phyloP scores from a whole-genome alignment of 2,797 vertebrate genomes.

The Liparis tanakae region DNA sequence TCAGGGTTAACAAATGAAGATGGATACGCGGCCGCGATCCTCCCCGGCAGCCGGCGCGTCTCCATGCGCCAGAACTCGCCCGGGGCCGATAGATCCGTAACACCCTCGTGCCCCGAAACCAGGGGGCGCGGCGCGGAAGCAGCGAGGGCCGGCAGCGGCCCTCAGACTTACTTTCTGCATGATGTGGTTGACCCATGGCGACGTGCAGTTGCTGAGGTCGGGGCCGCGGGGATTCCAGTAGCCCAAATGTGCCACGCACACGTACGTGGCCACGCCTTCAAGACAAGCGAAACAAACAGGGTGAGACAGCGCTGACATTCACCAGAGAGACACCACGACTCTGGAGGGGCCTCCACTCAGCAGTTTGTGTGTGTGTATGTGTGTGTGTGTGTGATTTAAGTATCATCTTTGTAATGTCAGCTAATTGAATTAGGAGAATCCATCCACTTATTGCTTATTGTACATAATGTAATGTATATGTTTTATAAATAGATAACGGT shows the following conservation, averaged over 20 bases:
- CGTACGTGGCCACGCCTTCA: conserved; percentile 93
- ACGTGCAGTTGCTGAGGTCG: conserved; percentile 98
- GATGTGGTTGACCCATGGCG: conserved; percentile 98
- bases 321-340: conserved; percentile 42
- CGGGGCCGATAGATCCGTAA: conserved; percentile 54
- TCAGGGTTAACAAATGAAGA: conserved; percentile 58
- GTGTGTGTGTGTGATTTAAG: conserved; percentile 6
- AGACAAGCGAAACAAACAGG: conserved; percentile 63
- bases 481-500: too few species aligned
- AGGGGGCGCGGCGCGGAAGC: conserved; percentile 27
- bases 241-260: conserved; percentile 89
- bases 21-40: conserved; percentile 57
- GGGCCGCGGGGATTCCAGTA: conserved; percentile 95
- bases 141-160: conserved; percentile 30
- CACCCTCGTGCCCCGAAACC: conserved; percentile 31
- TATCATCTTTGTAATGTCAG: conserved; percentile 9
- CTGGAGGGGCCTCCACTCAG: conserved; percentile 28
- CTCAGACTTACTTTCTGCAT: conserved; percentile 92
- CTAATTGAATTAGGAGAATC: conserved; percentile 19
- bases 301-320: conserved; percentile 69
- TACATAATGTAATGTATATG: background rate
- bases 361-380: conserved; percentile 18
- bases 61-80: conserved; percentile 56
- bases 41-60: conserved; percentile 51
- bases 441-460: background rate